phyloP scores from a whole-genome alignment of 2,888 invertebrate species.

The Myathropa florea region DNA sequence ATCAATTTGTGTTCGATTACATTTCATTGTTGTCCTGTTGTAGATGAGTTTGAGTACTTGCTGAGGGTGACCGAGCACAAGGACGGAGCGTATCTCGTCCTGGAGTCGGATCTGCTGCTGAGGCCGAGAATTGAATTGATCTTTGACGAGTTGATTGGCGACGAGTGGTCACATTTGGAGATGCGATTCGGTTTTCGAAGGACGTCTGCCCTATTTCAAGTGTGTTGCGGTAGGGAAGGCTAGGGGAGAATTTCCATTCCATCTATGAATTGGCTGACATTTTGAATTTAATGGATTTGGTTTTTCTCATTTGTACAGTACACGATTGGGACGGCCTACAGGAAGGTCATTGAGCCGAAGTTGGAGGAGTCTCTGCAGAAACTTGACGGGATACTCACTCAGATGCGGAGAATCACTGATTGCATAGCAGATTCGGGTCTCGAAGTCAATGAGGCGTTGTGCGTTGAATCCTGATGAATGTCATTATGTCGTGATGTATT shows the following conservation, averaged over 20 bases:
- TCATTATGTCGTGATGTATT: background rate
- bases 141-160: slow-evolving; percentile 31
- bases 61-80: slow-evolving; percentile 57
- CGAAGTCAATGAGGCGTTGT: background rate
- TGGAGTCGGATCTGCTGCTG: slow-evolving; percentile 64
- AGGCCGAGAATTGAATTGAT: slow-evolving; percentile 60
- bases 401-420: slow-evolving; percentile 17
- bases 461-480: background rate
- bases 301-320: slow-evolving; percentile 21
- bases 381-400: slow-evolving; percentile 21
- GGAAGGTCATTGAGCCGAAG: slow-evolving; percentile 40
- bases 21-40: background rate
- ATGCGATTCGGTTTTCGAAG: slow-evolving; percentile 64
- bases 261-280: background rate
- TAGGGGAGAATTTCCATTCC: background rate
- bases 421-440: background rate
- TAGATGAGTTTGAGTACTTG: slow-evolving; percentile 47
- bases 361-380: slow-evolving; percentile 32
- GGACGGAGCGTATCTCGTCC: slow-evolving; percentile 46
- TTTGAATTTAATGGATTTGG: background rate
- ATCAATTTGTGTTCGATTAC: background rate
- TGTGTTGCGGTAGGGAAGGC: slow-evolving; percentile 43
- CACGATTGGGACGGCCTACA: slow-evolving; percentile 51
- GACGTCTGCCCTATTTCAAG: slow-evolving; percentile 69
- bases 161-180: slow-evolving; percentile 28